These are phyloP conservation scores for Gavialis gangeticus DNA, from an alignment of 2,113 vertebrate genomes.

Conservation along the genomic window DNA sequence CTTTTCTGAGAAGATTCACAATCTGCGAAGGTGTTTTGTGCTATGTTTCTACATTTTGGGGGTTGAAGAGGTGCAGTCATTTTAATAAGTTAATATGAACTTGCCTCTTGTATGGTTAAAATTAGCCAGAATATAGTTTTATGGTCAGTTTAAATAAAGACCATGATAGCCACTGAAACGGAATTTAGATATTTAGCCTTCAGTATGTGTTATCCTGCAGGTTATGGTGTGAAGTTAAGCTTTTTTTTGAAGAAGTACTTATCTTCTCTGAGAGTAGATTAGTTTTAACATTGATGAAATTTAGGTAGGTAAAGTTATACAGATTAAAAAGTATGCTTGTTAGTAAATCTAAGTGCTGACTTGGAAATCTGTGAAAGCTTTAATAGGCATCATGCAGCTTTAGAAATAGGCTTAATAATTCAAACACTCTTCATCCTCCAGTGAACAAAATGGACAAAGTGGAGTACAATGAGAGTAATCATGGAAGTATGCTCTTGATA, in stretches of 20 bases:
- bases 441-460: neutral
- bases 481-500: neutral
- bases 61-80: neutral
- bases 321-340: neutral
- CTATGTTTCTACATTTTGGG: neutral
- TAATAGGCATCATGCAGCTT: neutral
- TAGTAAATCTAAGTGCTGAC: neutral
- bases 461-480: neutral
- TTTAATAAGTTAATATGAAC: neutral
- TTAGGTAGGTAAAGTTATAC: neutral
- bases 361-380: slow-evolving; percentile 16
- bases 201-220: neutral
- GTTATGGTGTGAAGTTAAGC: neutral
- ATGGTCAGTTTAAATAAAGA: neutral
- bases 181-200: neutral
- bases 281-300: neutral
- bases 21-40: neutral
- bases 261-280: neutral
- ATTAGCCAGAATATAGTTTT: neutral
- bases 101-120: too few species aligned
- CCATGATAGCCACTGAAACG: neutral
- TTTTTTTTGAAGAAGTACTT: neutral
- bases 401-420: neutral
- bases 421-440: neutral
- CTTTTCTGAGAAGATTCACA: neutral